Conservation (phyloP, 2,113 vertebrate genomes). For the Vombatus ursinus region DNA sequence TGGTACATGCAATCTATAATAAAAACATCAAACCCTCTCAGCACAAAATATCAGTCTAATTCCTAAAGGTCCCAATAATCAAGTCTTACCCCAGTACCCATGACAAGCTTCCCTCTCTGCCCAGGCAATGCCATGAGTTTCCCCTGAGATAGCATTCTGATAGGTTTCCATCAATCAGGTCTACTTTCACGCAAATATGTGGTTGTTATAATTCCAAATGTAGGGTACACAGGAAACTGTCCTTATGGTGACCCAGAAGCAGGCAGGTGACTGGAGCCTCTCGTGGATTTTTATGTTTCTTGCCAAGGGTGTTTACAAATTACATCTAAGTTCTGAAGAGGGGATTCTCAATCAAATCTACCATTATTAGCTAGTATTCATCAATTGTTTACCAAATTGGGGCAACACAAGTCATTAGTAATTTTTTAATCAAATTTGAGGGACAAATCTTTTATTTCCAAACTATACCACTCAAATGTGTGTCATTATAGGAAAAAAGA, state of each 20-base stretch:
- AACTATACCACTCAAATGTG: too few relatives aligned
- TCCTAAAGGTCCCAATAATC: background rate
- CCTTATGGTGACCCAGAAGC: background rate
- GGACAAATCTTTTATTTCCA: too few relatives aligned
- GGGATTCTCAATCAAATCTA: background rate
- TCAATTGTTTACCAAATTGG: too few relatives aligned
- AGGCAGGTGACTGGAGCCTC: background rate
- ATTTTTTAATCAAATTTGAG: too few relatives aligned
- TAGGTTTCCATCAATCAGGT: background rate
- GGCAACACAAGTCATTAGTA: too few relatives aligned
- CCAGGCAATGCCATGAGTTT: too few relatives aligned
- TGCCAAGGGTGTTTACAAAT: background rate
- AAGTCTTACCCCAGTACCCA: background rate
- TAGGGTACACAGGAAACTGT: background rate
- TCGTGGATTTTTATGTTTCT: background rate
- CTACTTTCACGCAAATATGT: background rate
- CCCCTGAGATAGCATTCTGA: too few relatives aligned
- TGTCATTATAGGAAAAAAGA: too few relatives aligned
- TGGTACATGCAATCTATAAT: background rate
- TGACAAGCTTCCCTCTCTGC: too few relatives aligned
- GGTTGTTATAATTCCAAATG: background rate
- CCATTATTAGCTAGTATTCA: too few relatives aligned
- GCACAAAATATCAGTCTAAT: background rate
- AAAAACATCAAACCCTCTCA: background rate
- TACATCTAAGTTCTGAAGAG: background rate